Evolutionary conservation across 2,797 vertebrate species (phyloP).

Genomic region (Mionectes olivaceus): DNA sequence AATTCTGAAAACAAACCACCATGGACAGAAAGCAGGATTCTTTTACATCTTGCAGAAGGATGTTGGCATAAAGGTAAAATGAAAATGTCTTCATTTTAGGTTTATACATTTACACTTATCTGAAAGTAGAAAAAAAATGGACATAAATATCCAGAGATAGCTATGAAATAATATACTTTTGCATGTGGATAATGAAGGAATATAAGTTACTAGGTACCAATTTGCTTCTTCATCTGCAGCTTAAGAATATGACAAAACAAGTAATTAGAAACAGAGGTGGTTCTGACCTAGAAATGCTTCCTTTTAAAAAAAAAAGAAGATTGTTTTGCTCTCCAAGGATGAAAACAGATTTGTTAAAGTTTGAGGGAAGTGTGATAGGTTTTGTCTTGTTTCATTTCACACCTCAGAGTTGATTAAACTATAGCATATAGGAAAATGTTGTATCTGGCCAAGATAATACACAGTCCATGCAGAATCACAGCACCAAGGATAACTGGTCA

Average conservation of each 20-base stretch:
- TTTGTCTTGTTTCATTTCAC: constrained; percentile 34
- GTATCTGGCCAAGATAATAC: not conserved
- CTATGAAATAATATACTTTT: not conserved
- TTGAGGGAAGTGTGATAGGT: not conserved
- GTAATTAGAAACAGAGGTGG: not conserved
- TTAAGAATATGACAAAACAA: not conserved
- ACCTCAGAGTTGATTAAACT: constrained; percentile 27
- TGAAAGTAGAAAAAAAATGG: not conserved
- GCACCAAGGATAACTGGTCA: not conserved
- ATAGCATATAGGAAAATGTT: constrained; percentile 4
- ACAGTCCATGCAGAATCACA: not conserved
- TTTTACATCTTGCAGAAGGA: not conserved
- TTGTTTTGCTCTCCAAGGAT: not conserved
- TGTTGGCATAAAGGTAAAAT: not conserved
- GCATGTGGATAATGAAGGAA: not conserved
- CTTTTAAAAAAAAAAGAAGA: not conserved
- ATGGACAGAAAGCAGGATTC: not conserved
- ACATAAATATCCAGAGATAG: not conserved
- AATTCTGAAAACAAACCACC: not conserved
- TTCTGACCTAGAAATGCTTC: constrained; percentile 3
- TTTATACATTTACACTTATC: not conserved
- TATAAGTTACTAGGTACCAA: not conserved
- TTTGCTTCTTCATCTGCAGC: not conserved
- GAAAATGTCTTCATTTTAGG: not conserved
- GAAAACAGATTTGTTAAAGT: not conserved